These are phyloP conservation scores for Sitobion miscanthi DNA, from an alignment of 1,140 invertebrate species.

Conservation along the genomic window DNA sequence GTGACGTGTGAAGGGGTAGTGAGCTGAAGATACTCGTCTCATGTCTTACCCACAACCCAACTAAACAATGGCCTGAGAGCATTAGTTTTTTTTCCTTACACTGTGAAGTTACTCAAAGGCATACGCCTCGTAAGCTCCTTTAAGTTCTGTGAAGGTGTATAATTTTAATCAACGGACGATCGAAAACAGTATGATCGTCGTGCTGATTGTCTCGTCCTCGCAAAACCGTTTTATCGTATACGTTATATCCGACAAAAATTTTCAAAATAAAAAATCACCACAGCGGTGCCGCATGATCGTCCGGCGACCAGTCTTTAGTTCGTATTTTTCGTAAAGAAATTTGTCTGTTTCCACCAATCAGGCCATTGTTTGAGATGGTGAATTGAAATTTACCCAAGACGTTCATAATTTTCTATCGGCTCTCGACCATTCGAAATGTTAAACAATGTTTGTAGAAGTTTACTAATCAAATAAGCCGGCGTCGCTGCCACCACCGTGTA, in stretches of 20 bases:
- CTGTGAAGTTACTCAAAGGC: no score
- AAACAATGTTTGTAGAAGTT: background rate
- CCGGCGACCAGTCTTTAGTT: background rate
- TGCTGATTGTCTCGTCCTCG: no score
- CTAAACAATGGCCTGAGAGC: background rate
- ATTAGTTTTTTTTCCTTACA: background rate
- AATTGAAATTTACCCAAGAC: background rate
- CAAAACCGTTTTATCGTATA: background rate
- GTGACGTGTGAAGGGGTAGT: background rate
- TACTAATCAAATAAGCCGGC: background rate
- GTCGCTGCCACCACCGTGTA: background rate
- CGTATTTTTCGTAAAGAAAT: background rate
- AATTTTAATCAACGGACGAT: background rate
- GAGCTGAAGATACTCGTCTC: no score
- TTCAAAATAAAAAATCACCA: background rate
- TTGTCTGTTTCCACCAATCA: fast-evolving
- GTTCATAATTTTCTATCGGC: background rate
- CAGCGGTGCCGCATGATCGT: background rate
- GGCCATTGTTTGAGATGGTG: background rate
- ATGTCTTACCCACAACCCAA: background rate
- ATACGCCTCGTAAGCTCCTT: background rate
- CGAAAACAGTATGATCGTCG: background rate
- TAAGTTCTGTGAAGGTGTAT: no score
- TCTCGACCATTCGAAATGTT: background rate
- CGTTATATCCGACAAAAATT: background rate